Evolutionary conservation across 1,140 invertebrate species (phyloP).

Genomic region (Drosophila gunungcola): DNA sequence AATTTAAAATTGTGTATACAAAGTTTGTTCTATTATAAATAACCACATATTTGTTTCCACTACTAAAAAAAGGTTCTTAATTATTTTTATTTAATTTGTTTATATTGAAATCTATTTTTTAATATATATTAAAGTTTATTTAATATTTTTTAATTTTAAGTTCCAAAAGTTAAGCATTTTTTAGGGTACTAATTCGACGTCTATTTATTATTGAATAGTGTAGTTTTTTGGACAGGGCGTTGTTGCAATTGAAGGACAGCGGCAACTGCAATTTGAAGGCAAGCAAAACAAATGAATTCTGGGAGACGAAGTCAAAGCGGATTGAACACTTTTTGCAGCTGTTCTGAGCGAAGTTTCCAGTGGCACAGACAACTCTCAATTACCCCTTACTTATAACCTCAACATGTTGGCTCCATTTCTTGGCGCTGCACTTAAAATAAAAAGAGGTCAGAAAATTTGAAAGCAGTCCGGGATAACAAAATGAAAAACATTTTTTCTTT

Average conservation of each 20-base stretch:
- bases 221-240: slow-evolving; percentile 52
- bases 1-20: too few species aligned
- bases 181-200: slow-evolving; percentile 31
- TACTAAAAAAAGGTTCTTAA: too few species aligned
- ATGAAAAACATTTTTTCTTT: too few species aligned
- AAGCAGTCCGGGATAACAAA: neutral
- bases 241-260: slow-evolving; percentile 72
- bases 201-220: slow-evolving; percentile 3
- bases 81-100: too few species aligned
- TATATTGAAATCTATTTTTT: too few species aligned
- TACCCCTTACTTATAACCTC: neutral
- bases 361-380: slow-evolving; percentile 14
- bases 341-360: slow-evolving; percentile 27
- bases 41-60: too few species aligned
- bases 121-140: too few species aligned
- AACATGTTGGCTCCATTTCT: slow-evolving; percentile 4
- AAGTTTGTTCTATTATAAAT: too few species aligned
- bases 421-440: slow-evolving; percentile 24
- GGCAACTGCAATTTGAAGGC: slow-evolving; percentile 60
- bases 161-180: neutral
- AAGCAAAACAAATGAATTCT: slow-evolving; percentile 55
- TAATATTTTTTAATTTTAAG: neutral
- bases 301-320: slow-evolving; percentile 29
- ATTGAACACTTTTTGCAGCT: slow-evolving; percentile 26
- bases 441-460: neutral